phyloP scores from a whole-genome alignment of 92 coral and sea anemone genomes.

The Bergia sp. region DNA sequence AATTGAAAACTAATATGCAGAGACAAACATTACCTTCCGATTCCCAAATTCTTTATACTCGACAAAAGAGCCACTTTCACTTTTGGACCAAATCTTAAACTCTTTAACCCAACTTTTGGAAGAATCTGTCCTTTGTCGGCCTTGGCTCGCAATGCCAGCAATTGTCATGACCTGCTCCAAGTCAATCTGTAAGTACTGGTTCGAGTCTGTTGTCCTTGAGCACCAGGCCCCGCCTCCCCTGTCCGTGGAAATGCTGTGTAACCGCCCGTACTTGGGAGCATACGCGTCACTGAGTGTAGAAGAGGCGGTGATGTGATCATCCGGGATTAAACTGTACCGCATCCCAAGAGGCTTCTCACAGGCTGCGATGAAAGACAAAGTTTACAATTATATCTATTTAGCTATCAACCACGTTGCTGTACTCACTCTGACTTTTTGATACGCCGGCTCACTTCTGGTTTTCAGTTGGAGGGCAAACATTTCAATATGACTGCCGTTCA shows the following conservation, averaged over 20 bases:
- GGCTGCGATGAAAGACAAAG: conserved; percentile 49
- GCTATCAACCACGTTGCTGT: not conserved
- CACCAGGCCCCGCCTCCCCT: conserved; percentile 88
- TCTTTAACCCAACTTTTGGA: conserved; percentile 69
- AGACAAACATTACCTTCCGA: conserved; percentile 44
- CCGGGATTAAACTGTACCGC: conserved; percentile 72
- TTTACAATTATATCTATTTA: not conserved
- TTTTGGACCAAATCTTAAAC: conserved; percentile 66
- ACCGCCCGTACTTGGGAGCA: conserved; percentile 70
- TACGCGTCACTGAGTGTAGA: conserved; percentile 48
- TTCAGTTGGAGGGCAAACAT: too few relatives aligned
- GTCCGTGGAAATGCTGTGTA: conserved; percentile 68
- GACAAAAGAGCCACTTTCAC: conserved; percentile 60
- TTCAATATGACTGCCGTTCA: too few relatives aligned
- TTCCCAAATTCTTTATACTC: conserved; percentile 75
- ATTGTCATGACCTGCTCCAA: conserved; percentile 65
- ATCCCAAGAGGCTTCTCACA: conserved; percentile 71
- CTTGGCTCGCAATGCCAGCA: conserved; percentile 86
- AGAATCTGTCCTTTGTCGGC: conserved; percentile 62
- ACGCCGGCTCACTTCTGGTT: too few relatives aligned
- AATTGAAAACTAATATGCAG: not conserved
- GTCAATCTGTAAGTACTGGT: conserved; percentile 76
- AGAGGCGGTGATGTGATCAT: conserved; percentile 67
- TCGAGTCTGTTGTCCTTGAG: conserved; percentile 60
- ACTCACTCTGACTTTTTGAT: too few relatives aligned